These are phyloP conservation scores for Hofmannophila pseudospretella DNA, from an alignment of 2,888 invertebrate genomes.

Conservation along the genomic window DNA sequence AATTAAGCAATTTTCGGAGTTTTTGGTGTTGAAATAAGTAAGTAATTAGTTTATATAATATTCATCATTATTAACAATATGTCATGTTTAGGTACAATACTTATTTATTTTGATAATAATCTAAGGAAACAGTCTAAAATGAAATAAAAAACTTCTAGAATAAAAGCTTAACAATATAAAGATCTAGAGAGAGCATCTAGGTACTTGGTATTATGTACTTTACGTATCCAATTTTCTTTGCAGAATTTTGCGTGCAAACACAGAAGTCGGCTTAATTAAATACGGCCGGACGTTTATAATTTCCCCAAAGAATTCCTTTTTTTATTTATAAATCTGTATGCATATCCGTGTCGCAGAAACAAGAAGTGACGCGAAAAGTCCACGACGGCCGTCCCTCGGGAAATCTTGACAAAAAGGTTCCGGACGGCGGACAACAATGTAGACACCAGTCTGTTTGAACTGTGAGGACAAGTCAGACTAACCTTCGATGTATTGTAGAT, in stretches of 20 bases:
- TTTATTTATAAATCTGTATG: slow-evolving; percentile 52
- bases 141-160: too few relatives aligned
- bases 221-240: slow-evolving; percentile 19
- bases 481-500: too few relatives aligned
- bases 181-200: too few relatives aligned
- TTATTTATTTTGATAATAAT: too few relatives aligned
- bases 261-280: slow-evolving; percentile 10
- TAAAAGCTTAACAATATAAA: too few relatives aligned
- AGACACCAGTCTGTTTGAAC: slow-evolving; percentile 20
- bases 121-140: too few relatives aligned
- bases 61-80: too few relatives aligned
- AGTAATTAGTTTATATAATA: too few relatives aligned
- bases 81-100: too few relatives aligned
- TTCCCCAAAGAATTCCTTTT: slow-evolving; percentile 30
- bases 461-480: background rate
- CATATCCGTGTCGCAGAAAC: slow-evolving; percentile 48
- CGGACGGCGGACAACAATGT: slow-evolving; percentile 46
- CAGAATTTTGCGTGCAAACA: background rate
- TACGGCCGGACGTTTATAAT: slow-evolving; percentile 26
- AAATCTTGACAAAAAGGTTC: slow-evolving; percentile 69
- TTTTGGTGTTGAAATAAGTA: too few relatives aligned
- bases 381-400: slow-evolving; percentile 45
- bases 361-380: slow-evolving; percentile 52
- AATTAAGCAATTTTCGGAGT: too few relatives aligned
- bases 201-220: too few relatives aligned